A percentile compares a stretch with the other conserved stretches of the same genome.
Evolutionary conservation across 2,797 vertebrate species (phyloP).

Genomic region (Remorina albescens): DNA sequence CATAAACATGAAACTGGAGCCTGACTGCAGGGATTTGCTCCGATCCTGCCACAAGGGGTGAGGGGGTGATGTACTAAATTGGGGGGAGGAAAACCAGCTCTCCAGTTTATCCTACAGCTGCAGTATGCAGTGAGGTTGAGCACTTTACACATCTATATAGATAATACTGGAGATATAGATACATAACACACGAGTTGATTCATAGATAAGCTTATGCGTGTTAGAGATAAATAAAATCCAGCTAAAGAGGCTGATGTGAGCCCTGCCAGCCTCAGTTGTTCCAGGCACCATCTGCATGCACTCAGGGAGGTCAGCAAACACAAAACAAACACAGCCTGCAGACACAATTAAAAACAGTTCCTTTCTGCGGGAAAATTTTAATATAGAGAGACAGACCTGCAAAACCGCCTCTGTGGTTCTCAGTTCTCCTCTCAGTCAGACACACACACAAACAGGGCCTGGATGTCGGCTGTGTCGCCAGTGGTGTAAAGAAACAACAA

Average conservation of each 20-base stretch:
- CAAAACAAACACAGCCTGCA: conserved; percentile 63
- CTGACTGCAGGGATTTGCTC: conserved; percentile 13
- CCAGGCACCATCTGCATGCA: conserved; percentile 60
- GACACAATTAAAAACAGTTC: conserved; percentile 69
- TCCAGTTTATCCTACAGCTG: conserved; percentile 15
- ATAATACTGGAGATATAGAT: conserved; percentile 19
- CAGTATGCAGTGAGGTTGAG: conserved; percentile 4
- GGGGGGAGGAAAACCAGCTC: background rate
- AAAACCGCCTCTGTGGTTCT: conserved; percentile 24
- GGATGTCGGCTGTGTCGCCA: conserved; percentile 26
- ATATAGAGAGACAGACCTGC: conserved; percentile 48
- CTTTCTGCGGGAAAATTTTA: conserved; percentile 52
- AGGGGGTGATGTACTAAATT: background rate
- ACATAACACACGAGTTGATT: no score
- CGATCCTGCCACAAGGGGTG: background rate
- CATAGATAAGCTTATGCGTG: conserved; percentile 11
- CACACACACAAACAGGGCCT: conserved; percentile 12
- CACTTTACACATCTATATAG: conserved; percentile 4
- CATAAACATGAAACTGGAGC: conserved; percentile 8
- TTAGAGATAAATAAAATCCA: conserved; percentile 8
- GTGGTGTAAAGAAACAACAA: conserved; percentile 54
- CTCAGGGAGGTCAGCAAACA: conserved; percentile 51
- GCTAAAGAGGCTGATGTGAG: conserved; percentile 22
- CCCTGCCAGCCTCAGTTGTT: conserved; percentile 34
- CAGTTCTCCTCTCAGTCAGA: conserved; percentile 16